A percentile compares a stretch with the other conserved stretches of the same genome.
phyloP scores from a whole-genome alignment of 2,113 vertebrate species.

The Nothobranchius furzeri region DNA sequence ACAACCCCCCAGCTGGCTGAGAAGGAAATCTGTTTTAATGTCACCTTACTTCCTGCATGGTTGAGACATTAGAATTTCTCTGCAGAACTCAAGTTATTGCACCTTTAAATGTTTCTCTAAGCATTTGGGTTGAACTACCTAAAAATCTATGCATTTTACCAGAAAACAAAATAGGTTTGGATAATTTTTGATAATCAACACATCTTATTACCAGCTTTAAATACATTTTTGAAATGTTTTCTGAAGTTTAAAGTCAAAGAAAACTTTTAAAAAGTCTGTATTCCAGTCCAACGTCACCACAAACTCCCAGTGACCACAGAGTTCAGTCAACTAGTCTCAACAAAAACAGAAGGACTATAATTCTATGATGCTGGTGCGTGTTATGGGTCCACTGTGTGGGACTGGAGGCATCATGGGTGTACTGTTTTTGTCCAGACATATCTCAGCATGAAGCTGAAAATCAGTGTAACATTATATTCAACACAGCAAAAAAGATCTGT shows the following conservation, averaged over 20 bases:
- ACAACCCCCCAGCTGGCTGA: too few relatives aligned
- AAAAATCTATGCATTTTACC: too few relatives aligned
- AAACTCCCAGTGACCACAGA: slow-evolving; percentile 51
- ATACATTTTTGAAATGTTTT: not conserved
- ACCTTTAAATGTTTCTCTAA: too few relatives aligned
- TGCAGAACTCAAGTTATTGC: too few relatives aligned
- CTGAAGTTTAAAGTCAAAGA: not conserved
- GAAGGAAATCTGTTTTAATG: too few relatives aligned
- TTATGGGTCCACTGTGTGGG: not conserved
- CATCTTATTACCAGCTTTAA: not conserved
- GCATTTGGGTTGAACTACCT: too few relatives aligned
- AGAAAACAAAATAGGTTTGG: too few relatives aligned
- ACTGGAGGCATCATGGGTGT: not conserved
- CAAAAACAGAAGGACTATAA: slow-evolving; percentile 41
- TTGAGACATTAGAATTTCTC: too few relatives aligned
- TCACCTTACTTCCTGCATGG: too few relatives aligned
- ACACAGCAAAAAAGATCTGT: not conserved
- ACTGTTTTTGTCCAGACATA: slow-evolving; percentile 12
- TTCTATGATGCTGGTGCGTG: slow-evolving; percentile 20
- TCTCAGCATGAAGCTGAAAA: not conserved
- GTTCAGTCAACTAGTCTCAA: slow-evolving; percentile 33
- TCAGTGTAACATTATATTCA: not conserved
- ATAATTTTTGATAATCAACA: too few relatives aligned
- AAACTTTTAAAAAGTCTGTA: slow-evolving; percentile 34
- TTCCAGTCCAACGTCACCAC: slow-evolving; percentile 43